A percentile compares a stretch with the other conserved stretches of the same genome.
Evolutionary conservation across 2,113 vertebrate species (phyloP).

Genomic region (Megatriorchis doriae): DNA sequence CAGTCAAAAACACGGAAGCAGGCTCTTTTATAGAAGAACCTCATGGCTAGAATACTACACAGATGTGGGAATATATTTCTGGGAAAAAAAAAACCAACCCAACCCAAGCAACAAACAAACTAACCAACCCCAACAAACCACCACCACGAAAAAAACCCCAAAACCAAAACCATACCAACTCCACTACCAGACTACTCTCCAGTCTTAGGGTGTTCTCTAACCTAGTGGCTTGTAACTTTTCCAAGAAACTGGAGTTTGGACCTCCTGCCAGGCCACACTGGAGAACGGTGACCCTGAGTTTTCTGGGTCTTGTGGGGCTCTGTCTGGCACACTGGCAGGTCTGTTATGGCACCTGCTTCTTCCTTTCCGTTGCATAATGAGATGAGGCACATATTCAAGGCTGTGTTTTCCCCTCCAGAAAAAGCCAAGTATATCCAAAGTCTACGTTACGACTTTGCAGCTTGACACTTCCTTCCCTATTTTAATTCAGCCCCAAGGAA

Average conservation of each 20-base stretch:
- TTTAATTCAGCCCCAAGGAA: not conserved
- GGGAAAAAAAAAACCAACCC: not conserved
- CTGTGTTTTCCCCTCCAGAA: not conserved
- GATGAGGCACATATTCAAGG: fast-evolving
- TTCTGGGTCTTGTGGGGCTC: not conserved
- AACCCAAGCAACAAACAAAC: fast-evolving
- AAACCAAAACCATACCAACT: not conserved
- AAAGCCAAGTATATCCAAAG: not conserved
- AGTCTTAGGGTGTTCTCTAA: not conserved
- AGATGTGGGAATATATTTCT: not conserved
- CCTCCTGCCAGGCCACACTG: not conserved
- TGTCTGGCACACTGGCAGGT: fast-evolving
- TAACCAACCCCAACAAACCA: not conserved
- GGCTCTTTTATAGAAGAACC: not conserved
- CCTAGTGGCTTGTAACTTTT: not conserved
- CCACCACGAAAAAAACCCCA: not conserved
- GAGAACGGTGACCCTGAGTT: not conserved
- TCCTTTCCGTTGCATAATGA: not conserved
- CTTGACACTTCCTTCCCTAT: not conserved
- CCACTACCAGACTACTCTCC: too few species aligned
- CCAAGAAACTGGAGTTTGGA: not conserved
- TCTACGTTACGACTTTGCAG: not conserved
- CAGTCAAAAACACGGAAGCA: not conserved
- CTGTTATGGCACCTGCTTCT: fast-evolving
- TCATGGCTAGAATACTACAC: not conserved